A percentile compares a stretch with the other conserved stretches of the same genome.
These are phyloP conservation scores for Aphidius colemani DNA, from an alignment of 2,888 invertebrate species.

Conservation along the genomic window DNA sequence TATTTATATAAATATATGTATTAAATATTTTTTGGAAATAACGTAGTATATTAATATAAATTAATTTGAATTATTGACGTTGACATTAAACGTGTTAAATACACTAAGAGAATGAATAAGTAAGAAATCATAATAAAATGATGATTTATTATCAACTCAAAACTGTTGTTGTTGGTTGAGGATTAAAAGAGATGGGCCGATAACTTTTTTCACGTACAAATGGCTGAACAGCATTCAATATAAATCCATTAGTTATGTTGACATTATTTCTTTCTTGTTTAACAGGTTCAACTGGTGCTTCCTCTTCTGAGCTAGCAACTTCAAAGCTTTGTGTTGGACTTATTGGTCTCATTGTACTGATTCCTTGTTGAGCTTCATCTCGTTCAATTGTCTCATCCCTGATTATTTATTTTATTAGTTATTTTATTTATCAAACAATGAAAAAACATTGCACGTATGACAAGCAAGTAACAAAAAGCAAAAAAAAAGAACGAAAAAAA, in stretches of 20 bases:
- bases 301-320: conserved; percentile 45
- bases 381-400: conserved; percentile 24
- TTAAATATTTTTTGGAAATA: too few relatives aligned
- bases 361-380: conserved; percentile 20
- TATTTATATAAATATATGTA: too few relatives aligned
- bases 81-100: too few relatives aligned
- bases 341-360: conserved; percentile 43
- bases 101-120: not conserved
- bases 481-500: too few relatives aligned
- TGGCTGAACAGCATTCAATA: conserved; percentile 53
- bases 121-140: conserved; percentile 2
- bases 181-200: conserved; percentile 61
- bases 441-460: not conserved
- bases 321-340: conserved; percentile 48
- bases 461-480: not conserved
- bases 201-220: conserved; percentile 58
- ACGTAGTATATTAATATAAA: too few relatives aligned
- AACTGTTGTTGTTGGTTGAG: conserved; percentile 44
- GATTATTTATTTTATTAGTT: conserved; percentile 14
- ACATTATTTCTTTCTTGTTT: conserved; percentile 41
- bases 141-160: not conserved
- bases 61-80: too few relatives aligned
- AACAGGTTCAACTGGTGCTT: conserved; percentile 43
- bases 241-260: conserved; percentile 39
- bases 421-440: conserved; percentile 4